A percentile compares a stretch with the other conserved stretches of the same genome.
Conservation (phyloP, 2,888 invertebrate species). For the Heteromurus nitidus region DNA sequence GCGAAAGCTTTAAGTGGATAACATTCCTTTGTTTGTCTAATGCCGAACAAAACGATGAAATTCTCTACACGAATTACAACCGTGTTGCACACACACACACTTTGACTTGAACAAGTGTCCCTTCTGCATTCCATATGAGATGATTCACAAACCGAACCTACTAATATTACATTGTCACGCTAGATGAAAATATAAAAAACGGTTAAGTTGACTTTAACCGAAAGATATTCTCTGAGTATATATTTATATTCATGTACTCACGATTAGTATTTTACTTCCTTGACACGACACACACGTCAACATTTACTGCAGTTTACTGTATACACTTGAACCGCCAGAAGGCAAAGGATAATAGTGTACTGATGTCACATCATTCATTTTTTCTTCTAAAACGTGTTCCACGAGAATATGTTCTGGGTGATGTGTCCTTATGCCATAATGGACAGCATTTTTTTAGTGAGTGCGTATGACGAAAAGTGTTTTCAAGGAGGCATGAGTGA, state of each 20-base stretch:
- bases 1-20: slow-evolving; percentile 1
- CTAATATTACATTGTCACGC: no score
- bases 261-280: no score
- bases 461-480: background rate
- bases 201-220: background rate
- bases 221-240: background rate
- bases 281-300: background rate
- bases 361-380: slow-evolving; percentile 22
- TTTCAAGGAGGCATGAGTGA: slow-evolving; percentile 1
- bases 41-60: slow-evolving; percentile 15
- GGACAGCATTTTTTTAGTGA: background rate
- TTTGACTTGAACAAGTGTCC: slow-evolving; percentile 15
- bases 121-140: background rate
- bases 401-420: background rate
- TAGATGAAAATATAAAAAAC: slow-evolving; percentile 7
- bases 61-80: slow-evolving; percentile 9
- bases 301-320: background rate
- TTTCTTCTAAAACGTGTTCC: background rate
- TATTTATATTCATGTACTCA: background rate
- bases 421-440: background rate
- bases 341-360: background rate
- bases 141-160: background rate
- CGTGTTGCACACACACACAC: background rate
- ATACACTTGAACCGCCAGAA: background rate
- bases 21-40: slow-evolving; percentile 27